A percentile compares a stretch with the other conserved stretches of the same genome.
These are phyloP conservation scores for Dynastes maya DNA, from an alignment of 2,888 invertebrate species.

Conservation along the genomic window DNA sequence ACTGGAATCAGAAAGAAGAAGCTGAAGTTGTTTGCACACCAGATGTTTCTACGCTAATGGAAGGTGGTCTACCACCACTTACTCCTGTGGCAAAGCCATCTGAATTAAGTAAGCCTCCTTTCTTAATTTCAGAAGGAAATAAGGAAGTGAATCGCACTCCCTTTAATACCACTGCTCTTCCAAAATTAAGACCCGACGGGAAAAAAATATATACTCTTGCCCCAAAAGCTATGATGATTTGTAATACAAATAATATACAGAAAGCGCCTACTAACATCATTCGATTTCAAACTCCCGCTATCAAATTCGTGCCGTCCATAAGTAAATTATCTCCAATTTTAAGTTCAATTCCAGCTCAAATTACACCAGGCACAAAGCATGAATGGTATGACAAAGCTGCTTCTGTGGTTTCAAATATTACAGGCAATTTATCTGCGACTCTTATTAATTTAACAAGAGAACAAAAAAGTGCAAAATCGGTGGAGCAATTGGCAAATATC, in stretches of 20 bases:
- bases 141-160: background rate
- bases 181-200: constrained; percentile 15
- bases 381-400: constrained; percentile 77
- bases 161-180: background rate
- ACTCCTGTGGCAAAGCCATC: constrained; percentile 11
- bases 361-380: constrained; percentile 60
- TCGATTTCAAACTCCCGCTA: constrained; percentile 47
- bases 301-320: constrained; percentile 47
- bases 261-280: constrained; percentile 28
- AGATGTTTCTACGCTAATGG: constrained; percentile 68
- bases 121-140: background rate
- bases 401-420: constrained; percentile 73
- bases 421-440: constrained; percentile 74
- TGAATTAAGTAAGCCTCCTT: background rate
- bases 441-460: constrained; percentile 73
- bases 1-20: constrained; percentile 61
- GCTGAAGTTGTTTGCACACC: constrained; percentile 78
- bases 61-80: constrained; percentile 49
- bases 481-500: constrained; percentile 72
- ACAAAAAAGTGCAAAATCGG: constrained; percentile 70
- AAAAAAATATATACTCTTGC: constrained; percentile 43
- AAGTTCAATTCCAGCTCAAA: constrained; percentile 50
- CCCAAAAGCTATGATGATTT: constrained; percentile 39
- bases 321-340: constrained; percentile 42
- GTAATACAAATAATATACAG: constrained; percentile 39